Base-by-base conservation (phyloP, 2,113 vertebrate species). In the Micronycteris hirsuta region DNA sequence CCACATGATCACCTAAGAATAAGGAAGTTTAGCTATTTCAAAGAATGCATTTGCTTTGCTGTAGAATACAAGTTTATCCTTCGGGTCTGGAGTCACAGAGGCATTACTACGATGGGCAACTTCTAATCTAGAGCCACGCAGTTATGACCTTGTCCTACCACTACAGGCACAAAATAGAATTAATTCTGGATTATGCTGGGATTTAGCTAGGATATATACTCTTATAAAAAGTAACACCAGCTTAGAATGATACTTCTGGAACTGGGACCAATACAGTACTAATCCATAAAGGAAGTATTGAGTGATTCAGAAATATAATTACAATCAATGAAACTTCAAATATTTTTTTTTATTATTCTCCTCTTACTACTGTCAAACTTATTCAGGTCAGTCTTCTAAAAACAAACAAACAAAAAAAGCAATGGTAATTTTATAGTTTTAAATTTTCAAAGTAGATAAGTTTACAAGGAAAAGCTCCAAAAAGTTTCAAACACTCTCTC, bases 381-480 rank as follows among this genome's bases (percentile, higher is more conserved):
- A 90, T 17, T 93, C 22, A 12, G 36, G 41, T 81, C 71, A 77
- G 28, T 93, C 77, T 68, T 87, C 65, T 43, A 95, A 88, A 93
- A 94, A 49, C 43, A 47, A 74, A n/a, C n/a, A n/a, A n/a, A n/a
- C n/a, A n/a, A 82, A 86, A 73, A 86, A 86, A 67, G 24, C 41
- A 93, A 85, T 76, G 20, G 38, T 61, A 85, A 82, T 89, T 96
- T 77, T 77, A 83, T 5, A 74, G 26, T 61, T 93, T 95, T n/a
- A 81, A 65, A 73, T 91, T 96, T 97, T 93, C 20, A 83, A 56
- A 78, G 16, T 78, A 61, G 70, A 56, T 91, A 93, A 26, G 95
- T 88, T 94, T 96, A 97, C 84, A 96, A 0, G 4, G 41, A 73
- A 97, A 98, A 97, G 49, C 83, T 88, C 95, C 86, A 92, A 97